Conservation (phyloP, 1,140 invertebrate genomes). For the Halotydeus destructor region DNA sequence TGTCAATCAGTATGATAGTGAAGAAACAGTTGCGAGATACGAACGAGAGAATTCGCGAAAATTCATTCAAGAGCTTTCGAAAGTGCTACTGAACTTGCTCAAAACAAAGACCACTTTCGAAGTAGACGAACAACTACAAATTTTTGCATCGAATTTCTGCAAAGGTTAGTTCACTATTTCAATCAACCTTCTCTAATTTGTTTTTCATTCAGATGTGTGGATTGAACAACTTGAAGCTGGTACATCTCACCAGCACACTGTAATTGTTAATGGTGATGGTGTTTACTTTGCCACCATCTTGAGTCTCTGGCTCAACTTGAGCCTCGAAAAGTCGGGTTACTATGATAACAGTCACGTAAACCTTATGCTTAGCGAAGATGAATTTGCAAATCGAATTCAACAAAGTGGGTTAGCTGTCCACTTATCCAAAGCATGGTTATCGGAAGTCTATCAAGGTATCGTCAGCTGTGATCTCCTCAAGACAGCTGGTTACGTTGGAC, state of each 20-base stretch:
- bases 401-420: constrained; percentile 74
- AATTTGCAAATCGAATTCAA: constrained; percentile 74
- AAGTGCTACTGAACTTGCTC: constrained; percentile 24
- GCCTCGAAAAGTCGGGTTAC: constrained; percentile 49
- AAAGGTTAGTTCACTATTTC: constrained; percentile 40
- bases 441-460: constrained; percentile 68
- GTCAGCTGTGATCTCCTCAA: constrained; percentile 48
- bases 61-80: neutral
- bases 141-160: constrained; percentile 74
- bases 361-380: constrained; percentile 31
- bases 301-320: constrained; percentile 55
- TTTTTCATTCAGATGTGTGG: constrained; percentile 21
- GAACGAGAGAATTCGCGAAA: neutral
- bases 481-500: constrained; percentile 31
- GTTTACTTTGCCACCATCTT: constrained; percentile 75
- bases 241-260: neutral
- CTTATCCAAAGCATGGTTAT: constrained; percentile 69
- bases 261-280: constrained; percentile 82
- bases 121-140: constrained; percentile 68
- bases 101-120: constrained; percentile 49
- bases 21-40: neutral
- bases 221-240: constrained; percentile 9
- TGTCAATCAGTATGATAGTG: neutral
- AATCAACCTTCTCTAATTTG: no score
- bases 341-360: constrained; percentile 34